phyloP scores from a whole-genome alignment of 2,113 vertebrate species.

The Brachirus orientalis region DNA sequence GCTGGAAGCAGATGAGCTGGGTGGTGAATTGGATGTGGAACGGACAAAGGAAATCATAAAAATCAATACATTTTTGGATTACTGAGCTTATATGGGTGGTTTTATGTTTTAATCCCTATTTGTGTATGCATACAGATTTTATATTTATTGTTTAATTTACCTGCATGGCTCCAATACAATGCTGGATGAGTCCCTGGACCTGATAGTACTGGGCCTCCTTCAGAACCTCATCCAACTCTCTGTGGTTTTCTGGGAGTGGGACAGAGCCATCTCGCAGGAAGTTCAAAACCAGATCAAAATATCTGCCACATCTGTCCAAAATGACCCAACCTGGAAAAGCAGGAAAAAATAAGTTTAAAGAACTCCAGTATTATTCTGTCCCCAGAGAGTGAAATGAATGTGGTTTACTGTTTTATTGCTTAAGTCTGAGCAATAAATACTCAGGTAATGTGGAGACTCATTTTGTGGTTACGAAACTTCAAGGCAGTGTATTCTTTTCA shows the following conservation, averaged over 20 bases:
- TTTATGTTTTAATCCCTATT: background rate
- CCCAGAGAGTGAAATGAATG: no score
- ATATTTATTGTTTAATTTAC: constrained; percentile 68
- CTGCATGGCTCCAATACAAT: constrained; percentile 87
- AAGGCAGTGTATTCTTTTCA: no score
- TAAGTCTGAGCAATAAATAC: no score
- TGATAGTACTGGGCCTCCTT: constrained; percentile 88
- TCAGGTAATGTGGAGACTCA: no score
- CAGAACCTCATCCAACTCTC: constrained; percentile 87
- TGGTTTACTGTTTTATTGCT: no score
- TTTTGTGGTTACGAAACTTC: no score
- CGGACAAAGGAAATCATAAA: no score
- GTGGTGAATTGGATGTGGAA: no score
- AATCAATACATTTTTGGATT: no score
- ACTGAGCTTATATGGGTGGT: no score
- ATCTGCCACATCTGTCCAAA: constrained; percentile 87
- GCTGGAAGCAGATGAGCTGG: no score
- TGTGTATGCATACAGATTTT: background rate
- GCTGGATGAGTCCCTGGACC: constrained; percentile 88
- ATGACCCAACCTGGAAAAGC: constrained; percentile 86
- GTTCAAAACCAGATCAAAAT: constrained; percentile 89
- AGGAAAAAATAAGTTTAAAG: background rate
- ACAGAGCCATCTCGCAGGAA: constrained; percentile 89
- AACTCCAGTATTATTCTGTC: background rate
- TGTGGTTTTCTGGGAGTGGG: constrained; percentile 86